Evolutionary conservation across 2,113 vertebrate genomes (phyloP), one percentile per base, ranked within the genome.

Genomic region (Thalassarche chlororhynchos): DNA sequence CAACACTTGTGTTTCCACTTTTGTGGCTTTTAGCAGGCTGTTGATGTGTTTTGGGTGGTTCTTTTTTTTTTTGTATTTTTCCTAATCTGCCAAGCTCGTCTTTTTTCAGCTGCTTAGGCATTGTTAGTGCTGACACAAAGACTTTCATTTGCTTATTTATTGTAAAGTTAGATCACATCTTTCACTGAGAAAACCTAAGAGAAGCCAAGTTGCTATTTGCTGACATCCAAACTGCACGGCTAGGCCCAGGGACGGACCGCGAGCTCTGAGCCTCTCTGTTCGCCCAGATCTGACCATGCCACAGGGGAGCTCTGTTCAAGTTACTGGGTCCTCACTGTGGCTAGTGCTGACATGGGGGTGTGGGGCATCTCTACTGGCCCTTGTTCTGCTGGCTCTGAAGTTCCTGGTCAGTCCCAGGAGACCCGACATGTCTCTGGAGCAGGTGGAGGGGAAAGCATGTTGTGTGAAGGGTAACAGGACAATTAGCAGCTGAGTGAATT

Each of bases 91-190:
- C 36, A 17, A 82, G 44, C 34, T 84, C 61, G 58, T 89, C 65
- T 68, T 55, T 91, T 96, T 79, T 34, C 65, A 84, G 74, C 74
- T 91, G 74, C 42, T 91, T 38, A 46, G 19, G 23, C 61, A 25
- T 68, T 84, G 40, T 65, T 85, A 74, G n/a, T 69, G 84, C 95
- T 96, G 91, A 84, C 80, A 85, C 55, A 69, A 74, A 84, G 65
- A 65, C 74, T 86, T 94, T 7, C 2, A 42, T 62, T 64, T 86
- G 76, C 64, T 89, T 84, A 47, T 49, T 90, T 90, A 18, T 16
- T 64, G 64, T 74, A 10, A 29, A 18, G 38, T 80, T 77, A 87
- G 64, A 28, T 80, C 64, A 64, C 32, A 7, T 87, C 17, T 93
- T 76, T 80, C 23, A 4, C 54, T 38, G 47, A 60, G 65, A 47